These are phyloP conservation scores for Scomber japonicus DNA, from an alignment of 2,113 vertebrate genomes.

Conservation along the genomic window DNA sequence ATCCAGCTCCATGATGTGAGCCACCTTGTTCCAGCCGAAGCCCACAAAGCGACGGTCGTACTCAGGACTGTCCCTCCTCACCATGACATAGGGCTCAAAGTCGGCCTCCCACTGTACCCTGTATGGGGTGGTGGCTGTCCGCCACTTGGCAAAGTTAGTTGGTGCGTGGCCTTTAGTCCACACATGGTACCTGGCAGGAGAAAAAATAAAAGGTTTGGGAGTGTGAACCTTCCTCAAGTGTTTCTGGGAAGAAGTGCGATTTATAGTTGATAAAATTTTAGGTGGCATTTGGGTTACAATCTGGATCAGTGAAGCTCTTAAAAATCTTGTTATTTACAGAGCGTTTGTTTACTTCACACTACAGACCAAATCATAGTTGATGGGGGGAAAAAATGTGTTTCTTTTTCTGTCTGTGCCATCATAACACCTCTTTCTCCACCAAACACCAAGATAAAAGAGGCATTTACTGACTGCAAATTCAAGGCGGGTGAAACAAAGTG, in stretches of 20 bases:
- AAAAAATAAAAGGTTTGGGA: neutral
- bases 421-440: neutral
- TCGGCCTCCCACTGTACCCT: slow-evolving; percentile 97
- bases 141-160: slow-evolving; percentile 98
- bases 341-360: slow-evolving; percentile 9
- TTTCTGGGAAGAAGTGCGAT: neutral
- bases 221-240: neutral
- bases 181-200: slow-evolving; percentile 91
- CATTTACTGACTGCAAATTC: slow-evolving; percentile 14
- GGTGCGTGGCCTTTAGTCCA: slow-evolving; percentile 99
- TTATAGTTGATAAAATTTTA: neutral
- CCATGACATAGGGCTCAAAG: slow-evolving; percentile 98
- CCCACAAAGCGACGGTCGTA: slow-evolving; percentile 98
- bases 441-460: slow-evolving; percentile 13
- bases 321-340: neutral
- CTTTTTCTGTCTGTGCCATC: slow-evolving; percentile 16
- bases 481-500: slow-evolving; percentile 1
- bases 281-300: neutral
- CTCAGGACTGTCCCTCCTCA: slow-evolving; percentile 93
- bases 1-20: slow-evolving; percentile 99
- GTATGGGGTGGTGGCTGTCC: slow-evolving; percentile 97
- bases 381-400: neutral
- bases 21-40: slow-evolving; percentile 99
- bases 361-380: neutral
- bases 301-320: neutral